Conservation (phyloP, 2,113 vertebrate species). For the Seriola dumerili region DNA sequence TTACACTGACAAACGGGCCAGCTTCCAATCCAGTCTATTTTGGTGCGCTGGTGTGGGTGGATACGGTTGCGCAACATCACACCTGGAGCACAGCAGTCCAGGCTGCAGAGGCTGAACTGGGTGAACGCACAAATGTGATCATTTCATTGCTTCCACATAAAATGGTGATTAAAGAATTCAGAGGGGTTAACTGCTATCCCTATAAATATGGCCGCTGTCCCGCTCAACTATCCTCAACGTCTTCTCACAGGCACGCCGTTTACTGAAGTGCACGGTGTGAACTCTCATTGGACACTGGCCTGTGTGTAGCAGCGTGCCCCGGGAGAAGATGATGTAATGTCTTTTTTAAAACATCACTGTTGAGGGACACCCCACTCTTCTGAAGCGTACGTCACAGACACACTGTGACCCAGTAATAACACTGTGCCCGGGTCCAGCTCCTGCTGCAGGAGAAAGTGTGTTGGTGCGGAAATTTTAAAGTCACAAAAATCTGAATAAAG, state of each 20-base stretch:
- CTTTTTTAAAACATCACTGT: slow-evolving; percentile 51
- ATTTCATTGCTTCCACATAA: not conserved
- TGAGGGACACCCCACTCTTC: slow-evolving; percentile 54
- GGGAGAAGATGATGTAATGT: slow-evolving; percentile 66
- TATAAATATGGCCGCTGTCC: slow-evolving; percentile 41
- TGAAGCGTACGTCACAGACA: slow-evolving; percentile 30
- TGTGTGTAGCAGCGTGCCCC: slow-evolving; percentile 14
- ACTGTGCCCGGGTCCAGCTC: not conserved
- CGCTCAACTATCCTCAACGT: slow-evolving; percentile 17
- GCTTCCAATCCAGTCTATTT: slow-evolving; percentile 57
- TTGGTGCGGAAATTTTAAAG: not conserved
- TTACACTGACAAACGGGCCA: slow-evolving; percentile 65
- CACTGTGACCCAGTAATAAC: slow-evolving; percentile 18
- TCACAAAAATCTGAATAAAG: not conserved
- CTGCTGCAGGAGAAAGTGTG: not conserved
- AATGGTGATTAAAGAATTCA: slow-evolving; percentile 31
- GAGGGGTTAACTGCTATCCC: slow-evolving; percentile 16
- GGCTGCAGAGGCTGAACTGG: not conserved
- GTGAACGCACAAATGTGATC: not conserved
- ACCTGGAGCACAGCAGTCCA: slow-evolving; percentile 52
- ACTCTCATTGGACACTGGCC: slow-evolving; percentile 36
- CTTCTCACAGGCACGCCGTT: not conserved
- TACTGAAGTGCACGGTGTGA: slow-evolving; percentile 14
- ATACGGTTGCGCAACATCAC: slow-evolving; percentile 54
- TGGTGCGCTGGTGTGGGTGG: slow-evolving; percentile 37